Base-by-base conservation (phyloP, 2,797 vertebrate species). In the Ciconia nigra region DNA sequence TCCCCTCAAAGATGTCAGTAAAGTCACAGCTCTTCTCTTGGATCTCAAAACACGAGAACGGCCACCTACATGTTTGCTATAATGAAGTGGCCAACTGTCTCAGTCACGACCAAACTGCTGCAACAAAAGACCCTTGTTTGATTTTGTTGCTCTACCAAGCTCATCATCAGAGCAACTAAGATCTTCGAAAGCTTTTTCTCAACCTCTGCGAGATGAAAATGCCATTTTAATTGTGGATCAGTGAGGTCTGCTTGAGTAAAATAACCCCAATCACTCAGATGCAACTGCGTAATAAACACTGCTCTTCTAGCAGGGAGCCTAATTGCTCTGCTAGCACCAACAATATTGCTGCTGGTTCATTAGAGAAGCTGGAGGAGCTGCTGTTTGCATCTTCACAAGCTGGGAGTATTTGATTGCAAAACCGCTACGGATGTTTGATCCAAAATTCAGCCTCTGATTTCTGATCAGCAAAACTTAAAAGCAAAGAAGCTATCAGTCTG, bases 381-480 rank as follows among this genome's bases (percentile, higher is more conserved):
- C 33, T 83, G 58, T 61, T 87, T 47, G 44, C 83, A 82, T 83
- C 92, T 87, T 96, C 82, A 78, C 16, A 59, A 92, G 58, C 65
- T 82, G 54, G 52, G 47, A 90, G 51, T 70, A 88, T 92, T 94
- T 93, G 77, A 94, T 5, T 89, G 84, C 76, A 90, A 89, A 89
- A 82, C 81, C 0, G 0, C 44, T 70, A 79, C 0, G 13, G 58
- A 62, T 19, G 35, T 87, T 91, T 91, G 84, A 92, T 92, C 72
- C 89, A 86, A 69, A 94, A 93, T 70, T 95, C 79, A 95, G 61
- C 54, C 58, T 88, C 89, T 90, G 79, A 93, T 86, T 93, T 94
- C 82, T 93, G 76, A 91, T 88, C 72, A 81, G 82, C 31, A 66
- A 66, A 94, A 91, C 76, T 86, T 96, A 69, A 88, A 96, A 95